Percentiles rank a stretch among this genome's conserved stretches.
Conservation (phyloP, 1,140 invertebrate species). For the Rhopalosiphum padi region DNA sequence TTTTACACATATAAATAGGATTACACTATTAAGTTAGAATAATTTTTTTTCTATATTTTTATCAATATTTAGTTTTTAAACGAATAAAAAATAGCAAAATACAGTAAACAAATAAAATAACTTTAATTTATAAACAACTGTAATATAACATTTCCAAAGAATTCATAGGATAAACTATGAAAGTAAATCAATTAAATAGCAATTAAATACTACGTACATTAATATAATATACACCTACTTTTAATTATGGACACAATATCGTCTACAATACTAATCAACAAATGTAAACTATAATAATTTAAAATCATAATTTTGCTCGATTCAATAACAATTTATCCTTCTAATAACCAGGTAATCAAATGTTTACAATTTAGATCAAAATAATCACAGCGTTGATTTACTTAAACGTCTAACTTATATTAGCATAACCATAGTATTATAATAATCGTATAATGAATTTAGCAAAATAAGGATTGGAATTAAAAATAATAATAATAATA, state of each 20-base stretch:
- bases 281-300: slow-evolving; percentile 42
- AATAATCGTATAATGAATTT: neutral
- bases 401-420: slow-evolving; percentile 34
- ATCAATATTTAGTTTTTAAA: slow-evolving; percentile 16
- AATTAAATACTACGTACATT: slow-evolving; percentile 18
- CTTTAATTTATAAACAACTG: slow-evolving; percentile 22
- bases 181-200: slow-evolving; percentile 25
- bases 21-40: neutral
- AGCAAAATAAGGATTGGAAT: neutral
- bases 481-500: neutral
- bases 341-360: slow-evolving; percentile 25
- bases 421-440: neutral
- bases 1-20: neutral
- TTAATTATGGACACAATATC: slow-evolving; percentile 21
- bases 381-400: slow-evolving; percentile 52
- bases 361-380: slow-evolving; percentile 51
- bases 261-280: slow-evolving; percentile 14
- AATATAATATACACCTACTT: neutral
- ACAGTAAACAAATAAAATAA: slow-evolving; percentile 43
- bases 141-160: slow-evolving; percentile 33
- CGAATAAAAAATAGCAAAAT: slow-evolving; percentile 21
- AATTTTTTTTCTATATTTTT: neutral
- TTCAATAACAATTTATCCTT: slow-evolving; percentile 28
- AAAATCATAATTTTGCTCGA: neutral
- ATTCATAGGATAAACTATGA: slow-evolving; percentile 24